These are phyloP conservation scores for Aurelia sp. DNA, from an alignment of 30 jellyfish, hydroid and myxozoan genomes.

Conservation along the genomic window DNA sequence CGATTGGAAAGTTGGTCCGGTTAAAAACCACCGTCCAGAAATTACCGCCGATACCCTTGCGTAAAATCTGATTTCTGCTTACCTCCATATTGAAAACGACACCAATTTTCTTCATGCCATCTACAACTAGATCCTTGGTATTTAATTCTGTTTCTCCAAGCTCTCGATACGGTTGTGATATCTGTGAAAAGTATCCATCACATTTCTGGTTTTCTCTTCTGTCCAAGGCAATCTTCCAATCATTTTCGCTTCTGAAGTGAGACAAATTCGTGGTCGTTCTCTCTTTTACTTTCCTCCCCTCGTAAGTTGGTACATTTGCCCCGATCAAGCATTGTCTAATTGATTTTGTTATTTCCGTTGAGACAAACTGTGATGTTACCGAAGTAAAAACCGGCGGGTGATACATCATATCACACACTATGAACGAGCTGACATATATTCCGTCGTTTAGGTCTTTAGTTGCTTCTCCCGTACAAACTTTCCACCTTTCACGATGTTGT, in stretches of 20 bases:
- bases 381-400: neutral
- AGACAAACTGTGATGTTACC: slow-evolving; percentile 1
- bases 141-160: slow-evolving; percentile 76
- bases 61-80: neutral
- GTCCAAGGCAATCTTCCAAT: slow-evolving; percentile 67
- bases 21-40: no score
- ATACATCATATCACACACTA: neutral
- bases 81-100: slow-evolving; percentile 60
- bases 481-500: no score
- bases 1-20: no score
- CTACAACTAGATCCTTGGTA: slow-evolving; percentile 65
- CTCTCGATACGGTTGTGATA: slow-evolving; percentile 66
- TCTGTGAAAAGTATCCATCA: slow-evolving; percentile 79
- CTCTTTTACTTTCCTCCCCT: slow-evolving; percentile 3
- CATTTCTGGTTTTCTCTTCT: slow-evolving; percentile 63
- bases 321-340: slow-evolving; percentile 15
- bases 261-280: slow-evolving; percentile 39
- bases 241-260: slow-evolving; percentile 32
- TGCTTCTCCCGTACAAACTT: neutral
- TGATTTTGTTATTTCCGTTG: slow-evolving; percentile 51
- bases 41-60: no score
- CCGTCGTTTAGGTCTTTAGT: neutral
- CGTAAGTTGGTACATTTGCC: slow-evolving; percentile 31
- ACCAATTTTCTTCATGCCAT: slow-evolving; percentile 79
- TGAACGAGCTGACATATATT: no score